Evolutionary conservation across 2,888 invertebrate species (phyloP), one percentile per base, ranked within the genome.

Genomic region (Volucella zonaria): DNA sequence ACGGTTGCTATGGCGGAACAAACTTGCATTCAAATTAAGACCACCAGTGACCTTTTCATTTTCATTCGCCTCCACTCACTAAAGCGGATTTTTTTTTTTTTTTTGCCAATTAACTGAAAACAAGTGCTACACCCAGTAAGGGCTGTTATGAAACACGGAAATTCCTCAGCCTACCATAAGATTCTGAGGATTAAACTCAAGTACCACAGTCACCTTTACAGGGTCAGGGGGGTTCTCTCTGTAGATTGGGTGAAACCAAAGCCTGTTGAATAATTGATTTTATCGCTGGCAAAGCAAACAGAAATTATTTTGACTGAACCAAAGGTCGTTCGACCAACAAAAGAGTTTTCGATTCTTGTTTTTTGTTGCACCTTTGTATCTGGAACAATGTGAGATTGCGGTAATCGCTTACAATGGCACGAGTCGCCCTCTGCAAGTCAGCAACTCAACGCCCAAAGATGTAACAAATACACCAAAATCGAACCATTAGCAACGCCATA

Each of bases 371-470:
- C 59, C 59, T 49, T 54, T 66, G 38, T 43, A 52, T 74, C 68
- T 79, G 79, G 64, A 79, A 74, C 74, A 73, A 51, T 74, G 18
- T 51, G n/a, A 56, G 64, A 78, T 74, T 82, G 78, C 38, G 40
- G 71, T 54, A 77, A 77, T 61, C 82, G 51, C 14, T 47, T 73
- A 77, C 58, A 43, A 51, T 58, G 62, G 78, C 82, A 78, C 79
- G 62, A 79, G 78, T 82, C 79, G 74, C 78, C 79, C 68, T 78
- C 73, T 68, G 68, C 78, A 62, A 64, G 73, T 68, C 78, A 74
- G 56, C 49, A 18, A 31, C 74, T 64, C 38, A 31, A 58, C 56
- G 67, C 82, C 78, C 78, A 61, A 75, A n/a, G 49, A 15, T n/a
- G n/a, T 11, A 43, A 54, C 4, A 40, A 47, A 18, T 2, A 70